phyloP scores from a whole-genome alignment of 1,140 invertebrate genomes.

The Hycleus cichorii region DNA sequence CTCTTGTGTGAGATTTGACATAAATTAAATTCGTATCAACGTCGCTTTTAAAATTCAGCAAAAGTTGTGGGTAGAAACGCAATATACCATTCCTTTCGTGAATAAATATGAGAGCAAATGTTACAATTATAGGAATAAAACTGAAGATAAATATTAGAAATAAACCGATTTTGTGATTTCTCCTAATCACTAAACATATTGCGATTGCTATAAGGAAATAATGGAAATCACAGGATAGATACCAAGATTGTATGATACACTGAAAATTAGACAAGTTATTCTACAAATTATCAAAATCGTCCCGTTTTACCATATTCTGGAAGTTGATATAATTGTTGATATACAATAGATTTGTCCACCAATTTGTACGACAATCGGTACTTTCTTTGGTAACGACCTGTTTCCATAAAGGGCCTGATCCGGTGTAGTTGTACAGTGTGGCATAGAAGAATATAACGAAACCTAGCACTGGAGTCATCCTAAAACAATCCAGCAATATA shows the following conservation, averaged over 20 bases:
- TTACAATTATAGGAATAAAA: conserved; percentile 33
- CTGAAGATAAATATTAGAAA: conserved; percentile 21
- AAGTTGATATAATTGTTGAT: conserved; percentile 50
- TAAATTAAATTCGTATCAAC: conserved; percentile 45
- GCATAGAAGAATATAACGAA: conserved; percentile 37
- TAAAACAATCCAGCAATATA: no score
- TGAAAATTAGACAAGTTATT: conserved; percentile 28
- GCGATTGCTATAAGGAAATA: conserved; percentile 58
- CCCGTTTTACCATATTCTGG: conserved; percentile 36
- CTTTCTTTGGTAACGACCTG: conserved; percentile 28
- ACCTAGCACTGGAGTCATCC: conserved; percentile 24
- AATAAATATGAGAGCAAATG: conserved; percentile 44
- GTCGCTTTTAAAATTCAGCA: conserved; percentile 41
- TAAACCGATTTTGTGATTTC: conserved; percentile 31
- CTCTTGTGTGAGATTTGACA: conserved; percentile 48
- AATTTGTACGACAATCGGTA: conserved; percentile 36
- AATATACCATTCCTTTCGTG: conserved; percentile 43
- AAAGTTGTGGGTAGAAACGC: conserved; percentile 46
- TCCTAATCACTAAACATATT: conserved; percentile 47
- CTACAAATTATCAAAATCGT: neutral
- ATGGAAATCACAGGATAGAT: conserved; percentile 70
- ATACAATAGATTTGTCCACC: conserved; percentile 51
- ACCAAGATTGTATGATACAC: conserved; percentile 57
- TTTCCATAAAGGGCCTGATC: conserved; percentile 36
- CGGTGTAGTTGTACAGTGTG: conserved; percentile 30